Conservation (phyloP, 2,888 invertebrate genomes). For the Formica aserva region DNA sequence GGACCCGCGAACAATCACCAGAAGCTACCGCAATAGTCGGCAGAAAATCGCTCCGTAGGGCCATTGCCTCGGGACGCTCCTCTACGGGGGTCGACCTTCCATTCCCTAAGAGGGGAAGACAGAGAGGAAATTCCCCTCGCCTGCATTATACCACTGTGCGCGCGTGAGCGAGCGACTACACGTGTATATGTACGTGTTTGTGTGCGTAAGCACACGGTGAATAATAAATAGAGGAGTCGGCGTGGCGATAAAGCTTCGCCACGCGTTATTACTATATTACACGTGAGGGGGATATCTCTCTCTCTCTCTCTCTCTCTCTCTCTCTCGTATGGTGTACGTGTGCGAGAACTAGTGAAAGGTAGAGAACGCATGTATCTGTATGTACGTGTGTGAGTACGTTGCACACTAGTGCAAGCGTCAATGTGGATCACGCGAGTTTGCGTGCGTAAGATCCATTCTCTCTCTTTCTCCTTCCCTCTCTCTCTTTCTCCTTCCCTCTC, state of each 20-base stretch:
- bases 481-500: slow-evolving; percentile 48
- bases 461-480: slow-evolving; percentile 57
- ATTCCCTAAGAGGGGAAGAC: slow-evolving; percentile 8
- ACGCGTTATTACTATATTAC: slow-evolving; percentile 81
- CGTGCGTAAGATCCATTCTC: slow-evolving; percentile 80
- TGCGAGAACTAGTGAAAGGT: slow-evolving; percentile 13
- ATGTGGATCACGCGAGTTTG: slow-evolving; percentile 84
- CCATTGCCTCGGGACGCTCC: slow-evolving; percentile 47
- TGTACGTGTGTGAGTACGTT: background rate
- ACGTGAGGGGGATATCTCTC: slow-evolving; percentile 69
- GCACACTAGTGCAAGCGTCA: slow-evolving; percentile 59
- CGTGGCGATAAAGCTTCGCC: slow-evolving; percentile 76
- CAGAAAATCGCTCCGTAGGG: slow-evolving; percentile 46
- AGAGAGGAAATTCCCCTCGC: slow-evolving; percentile 9
- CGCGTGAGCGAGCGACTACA: slow-evolving; percentile 6
- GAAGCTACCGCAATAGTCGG: slow-evolving; percentile 31
- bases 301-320: too few relatives aligned
- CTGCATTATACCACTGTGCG: slow-evolving; percentile 41
- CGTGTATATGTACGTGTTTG: slow-evolving; percentile 4
- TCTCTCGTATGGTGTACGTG: slow-evolving; percentile 1
- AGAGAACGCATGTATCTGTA: slow-evolving; percentile 47
- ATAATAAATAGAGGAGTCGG: slow-evolving; percentile 78
- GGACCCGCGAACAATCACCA: background rate
- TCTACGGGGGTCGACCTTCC: slow-evolving; percentile 21
- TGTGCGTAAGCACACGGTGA: slow-evolving; percentile 72